Conservation (phyloP, 1,140 invertebrate genomes). For the Penaeus indicus region DNA sequence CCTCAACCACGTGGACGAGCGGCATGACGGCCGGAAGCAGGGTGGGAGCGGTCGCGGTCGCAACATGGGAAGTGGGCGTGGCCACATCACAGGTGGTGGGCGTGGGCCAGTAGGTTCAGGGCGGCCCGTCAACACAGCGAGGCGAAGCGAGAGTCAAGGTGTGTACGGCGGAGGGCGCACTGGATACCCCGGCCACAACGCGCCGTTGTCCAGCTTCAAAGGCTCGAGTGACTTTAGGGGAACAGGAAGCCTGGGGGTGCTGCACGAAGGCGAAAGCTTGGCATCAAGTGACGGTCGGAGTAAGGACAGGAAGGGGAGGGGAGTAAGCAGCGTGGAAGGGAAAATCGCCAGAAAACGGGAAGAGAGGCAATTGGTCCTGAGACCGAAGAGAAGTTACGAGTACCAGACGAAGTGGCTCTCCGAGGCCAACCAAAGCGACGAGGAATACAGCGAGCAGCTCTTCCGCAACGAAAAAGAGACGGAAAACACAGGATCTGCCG, state of each 20-base stretch:
- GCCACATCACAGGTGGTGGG: conserved; percentile 3
- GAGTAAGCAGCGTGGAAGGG: background rate
- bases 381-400: background rate
- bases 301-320: background rate
- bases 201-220: too few species aligned
- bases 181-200: background rate
- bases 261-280: background rate
- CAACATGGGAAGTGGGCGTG: background rate
- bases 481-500: background rate
- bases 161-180: background rate
- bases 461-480: background rate
- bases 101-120: conserved; percentile 8
- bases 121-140: background rate
- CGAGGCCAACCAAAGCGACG: background rate
- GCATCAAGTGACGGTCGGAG: background rate
- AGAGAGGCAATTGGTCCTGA: background rate
- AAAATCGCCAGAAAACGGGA: conserved; percentile 10
- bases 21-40: background rate
- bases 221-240: background rate
- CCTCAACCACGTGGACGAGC: conserved; percentile 42
- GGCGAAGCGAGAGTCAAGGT: background rate
- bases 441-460: background rate
- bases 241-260: background rate
- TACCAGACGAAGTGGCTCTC: conserved; percentile 41
- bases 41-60: background rate